Base-by-base conservation (phyloP, 2,797 vertebrate species). In the Gallinago stenura region DNA sequence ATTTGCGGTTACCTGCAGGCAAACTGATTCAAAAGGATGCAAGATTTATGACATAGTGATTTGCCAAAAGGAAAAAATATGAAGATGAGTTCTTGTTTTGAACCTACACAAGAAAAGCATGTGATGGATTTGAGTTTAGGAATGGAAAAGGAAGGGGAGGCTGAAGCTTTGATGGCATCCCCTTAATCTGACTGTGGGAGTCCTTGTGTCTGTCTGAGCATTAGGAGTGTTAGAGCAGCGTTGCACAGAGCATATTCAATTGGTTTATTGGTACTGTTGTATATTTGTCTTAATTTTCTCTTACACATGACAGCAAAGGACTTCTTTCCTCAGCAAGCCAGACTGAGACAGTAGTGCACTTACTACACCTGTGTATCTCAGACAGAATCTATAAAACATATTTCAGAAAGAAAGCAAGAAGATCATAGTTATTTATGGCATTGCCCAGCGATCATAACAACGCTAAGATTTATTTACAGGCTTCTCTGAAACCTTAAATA, bases 1-100 rank as follows among this genome's bases (percentile, higher is more conserved):
- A 22, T 61, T 56, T 56, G 46, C 35, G 62, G 65, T 65, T 54
- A 16, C 72, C 62, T 60, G 28, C 65, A 66, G 51, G 72, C 43
- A 92, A 21, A 19, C 31, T 10, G 33, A 48, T 43, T 56, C 51
- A 54, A 1, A 64, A 72, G 51, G 58, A 25, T 76, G 26, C 1
- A 5, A 68, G 35, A 21, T 26, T 46, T 1, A 0, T 22, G 21
- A 17, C 12, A 4, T 3, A 10, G 57, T 13, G 19, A 41, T 64
- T 62, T 71, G 48, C 43, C 51, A 45, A 31, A 71, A 16, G 37
- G 61, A 41, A 19, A 72, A 19, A 72, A 35, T 8, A 5, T 8
- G 54, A 21, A 50, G 43, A 51, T 37, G 78, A 81, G 19, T 24
- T 72, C 45, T 89, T 15, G 8, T 57, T 87, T 89, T 22, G 45